Evolutionary conservation across 1,140 invertebrate genomes (phyloP), one percentile per base, ranked within the genome.

Genomic region (Saccostrea glomerata): DNA sequence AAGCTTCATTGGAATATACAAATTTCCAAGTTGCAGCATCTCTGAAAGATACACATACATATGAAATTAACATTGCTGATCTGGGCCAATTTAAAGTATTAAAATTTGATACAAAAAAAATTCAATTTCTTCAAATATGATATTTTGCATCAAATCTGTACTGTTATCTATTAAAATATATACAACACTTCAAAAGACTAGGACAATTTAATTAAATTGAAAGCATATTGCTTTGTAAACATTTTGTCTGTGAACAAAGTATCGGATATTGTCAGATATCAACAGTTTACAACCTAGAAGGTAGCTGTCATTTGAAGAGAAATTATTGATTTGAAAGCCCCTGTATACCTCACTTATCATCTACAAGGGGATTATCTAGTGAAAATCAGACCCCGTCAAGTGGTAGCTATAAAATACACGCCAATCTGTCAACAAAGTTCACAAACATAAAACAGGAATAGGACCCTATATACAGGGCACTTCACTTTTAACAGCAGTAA

Each of bases 331-430:
- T 77, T 25, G 70, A 77, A 30, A 77, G 23, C 70, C 30, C 30
- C 15, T 23, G 30, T 36, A 77, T 3, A 36, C 2, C 70, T 36
- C 70, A 77, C 70, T 77, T 77, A 77, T 77, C 25, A 77, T 77
- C 70, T 77, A 36, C 30, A 36, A 77, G 30, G 70, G 23, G 70
- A 77, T 77, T 77, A 77, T 17, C 25, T 36, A 36, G 70, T 77
- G 70, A 30, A 77, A 77, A 77, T 77, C 70, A 30, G 25, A 36
- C 70, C 70, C 4, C 30, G 70, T 77, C 70, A 77, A 77, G 70
- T 36, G 70, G 25, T 36, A 15, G 23, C 25, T 25, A 77, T 77
- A 77, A 77, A 77, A 36, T 25, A 77, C 70, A 77, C 13, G 70
- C 25, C 15, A 23, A 23, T 77, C 70, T 77, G 70, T 77, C 70